These are phyloP conservation scores for Eunapius fragilis DNA, from an alignment of 37 sponge, comb jelly and placozoan genomes.

Conservation along the genomic window DNA sequence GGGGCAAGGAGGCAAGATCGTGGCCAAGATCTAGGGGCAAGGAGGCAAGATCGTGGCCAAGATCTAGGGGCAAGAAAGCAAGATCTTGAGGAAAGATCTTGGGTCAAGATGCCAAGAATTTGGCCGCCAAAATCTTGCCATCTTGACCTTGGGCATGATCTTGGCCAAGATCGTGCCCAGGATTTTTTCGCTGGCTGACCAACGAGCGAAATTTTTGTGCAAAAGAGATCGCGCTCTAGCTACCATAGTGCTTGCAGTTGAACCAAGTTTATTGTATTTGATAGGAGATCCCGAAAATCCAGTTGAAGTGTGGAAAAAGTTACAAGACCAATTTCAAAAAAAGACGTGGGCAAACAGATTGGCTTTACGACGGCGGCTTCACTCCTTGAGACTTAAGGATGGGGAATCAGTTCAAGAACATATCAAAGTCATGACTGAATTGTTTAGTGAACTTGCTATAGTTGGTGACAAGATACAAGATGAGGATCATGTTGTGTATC, in stretches of 20 bases:
- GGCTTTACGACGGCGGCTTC: conserved; percentile 26
- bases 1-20: too few species aligned
- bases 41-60: too few species aligned
- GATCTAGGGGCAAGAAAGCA: too few species aligned
- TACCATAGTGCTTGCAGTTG: conserved; percentile 41
- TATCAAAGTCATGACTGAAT: conserved; percentile 43
- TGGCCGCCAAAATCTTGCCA: too few species aligned
- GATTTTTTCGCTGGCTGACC: too few species aligned
- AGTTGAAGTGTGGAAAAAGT: conserved; percentile 25
- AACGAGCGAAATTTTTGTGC: conserved; percentile 18
- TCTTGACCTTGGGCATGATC: too few species aligned
- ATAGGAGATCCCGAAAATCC: conserved; percentile 51
- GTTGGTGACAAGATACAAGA: conserved; percentile 27
- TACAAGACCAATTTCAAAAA: conserved; percentile 37
- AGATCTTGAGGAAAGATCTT: too few species aligned
- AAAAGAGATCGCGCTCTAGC: conserved; percentile 50
- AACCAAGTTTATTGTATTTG: conserved; percentile 42
- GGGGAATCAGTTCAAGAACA: conserved; percentile 47
- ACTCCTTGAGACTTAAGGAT: conserved; percentile 38
- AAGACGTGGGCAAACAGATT: conserved; percentile 55
- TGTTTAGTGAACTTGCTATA: conserved; percentile 40
- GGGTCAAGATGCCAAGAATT: too few species aligned
- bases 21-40: too few species aligned
- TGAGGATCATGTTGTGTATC: conserved; percentile 43
- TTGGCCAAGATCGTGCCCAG: too few species aligned